Conservation (phyloP, 2,797 vertebrate species). For the Poliocrania exsul region DNA sequence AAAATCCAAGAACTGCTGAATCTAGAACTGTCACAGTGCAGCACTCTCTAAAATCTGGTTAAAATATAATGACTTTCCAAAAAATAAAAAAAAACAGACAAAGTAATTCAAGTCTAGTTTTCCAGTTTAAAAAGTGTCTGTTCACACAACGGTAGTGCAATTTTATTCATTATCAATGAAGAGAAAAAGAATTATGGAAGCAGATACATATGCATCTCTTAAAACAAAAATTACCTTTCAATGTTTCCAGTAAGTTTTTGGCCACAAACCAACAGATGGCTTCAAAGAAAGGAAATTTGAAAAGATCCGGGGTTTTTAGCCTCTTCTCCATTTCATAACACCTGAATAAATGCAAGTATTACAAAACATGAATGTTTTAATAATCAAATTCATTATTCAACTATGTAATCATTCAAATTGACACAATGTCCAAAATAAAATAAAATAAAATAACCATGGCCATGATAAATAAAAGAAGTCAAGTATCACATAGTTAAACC, state of each 20-base stretch:
- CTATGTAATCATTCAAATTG: conserved; percentile 31
- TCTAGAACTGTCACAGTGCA: not conserved
- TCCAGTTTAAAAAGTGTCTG: not conserved
- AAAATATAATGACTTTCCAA: not conserved
- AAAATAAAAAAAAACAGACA: not conserved
- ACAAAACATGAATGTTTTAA: conserved; percentile 6
- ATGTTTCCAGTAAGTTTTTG: conserved; percentile 95
- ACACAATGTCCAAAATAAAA: conserved; percentile 56
- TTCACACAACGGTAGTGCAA: not conserved
- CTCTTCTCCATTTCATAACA: conserved; percentile 99
- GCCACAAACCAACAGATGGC: conserved; percentile 99
- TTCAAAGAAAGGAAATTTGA: conserved; percentile 99
- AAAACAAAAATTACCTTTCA: conserved; percentile 87
- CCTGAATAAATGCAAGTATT: conserved; percentile 76
- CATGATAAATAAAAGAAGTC: conserved; percentile 38
- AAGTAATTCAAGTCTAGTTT: not conserved
- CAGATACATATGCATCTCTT: not conserved
- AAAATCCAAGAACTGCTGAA: not conserved
- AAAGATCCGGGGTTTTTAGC: conserved; percentile 98
- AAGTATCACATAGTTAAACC: conserved; percentile 45
- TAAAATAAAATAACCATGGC: conserved; percentile 52
- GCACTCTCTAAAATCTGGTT: not conserved
- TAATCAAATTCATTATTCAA: not conserved
- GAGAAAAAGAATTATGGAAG: not conserved
- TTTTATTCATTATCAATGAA: not conserved